Base-by-base conservation (phyloP, 1,140 invertebrate genomes). In the Cotesia typhae region DNA sequence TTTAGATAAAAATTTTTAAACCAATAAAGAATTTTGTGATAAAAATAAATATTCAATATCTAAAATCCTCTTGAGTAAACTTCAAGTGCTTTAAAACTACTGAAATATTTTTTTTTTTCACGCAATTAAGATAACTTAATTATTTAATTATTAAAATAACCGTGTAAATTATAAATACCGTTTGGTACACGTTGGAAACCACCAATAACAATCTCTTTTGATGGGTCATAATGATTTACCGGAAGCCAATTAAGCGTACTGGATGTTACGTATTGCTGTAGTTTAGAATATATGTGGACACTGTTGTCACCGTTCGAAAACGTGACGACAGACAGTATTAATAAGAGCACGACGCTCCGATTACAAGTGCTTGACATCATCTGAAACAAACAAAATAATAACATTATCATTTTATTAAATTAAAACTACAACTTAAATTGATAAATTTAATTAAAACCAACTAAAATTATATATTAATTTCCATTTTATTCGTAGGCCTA, bases 211-310 rank as follows among this genome's bases (percentile, higher is more conserved):
- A 90, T 87, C 17, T 38, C 83, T 60, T 87, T 85, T 38, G 87
- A 77, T 55, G 85, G 78, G 28, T 86, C 82, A 20, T 86, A 84
- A 60, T 88, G 83, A 14, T 81, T 79, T 0, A 81, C 77, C 10
- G 88, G 84, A 60, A 89, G 85, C 90, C 90, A 91, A 35, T 85
- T 84, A 36, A 91, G 78, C 1, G 88, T 90, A 70, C 87, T 90
- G 17, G 90, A 91, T 5, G 90, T 91, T 10, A 91, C 78, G 67
- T 87, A 73, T 12, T 83, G 77, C 28, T 70, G 61, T 67, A 82
- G 82, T 37, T 81, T 84, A n/a, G 84, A 86, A 4, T 80, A 66
- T 59, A 88, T 85, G 76, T 87, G 81, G 3, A 89, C 88, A 35
- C 84, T 84, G 73, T 82, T 84, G 76, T 89, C 84, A 4, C 82